Conservation (phyloP, 1,140 invertebrate genomes). For the Zeugodacus cucurbitae region DNA sequence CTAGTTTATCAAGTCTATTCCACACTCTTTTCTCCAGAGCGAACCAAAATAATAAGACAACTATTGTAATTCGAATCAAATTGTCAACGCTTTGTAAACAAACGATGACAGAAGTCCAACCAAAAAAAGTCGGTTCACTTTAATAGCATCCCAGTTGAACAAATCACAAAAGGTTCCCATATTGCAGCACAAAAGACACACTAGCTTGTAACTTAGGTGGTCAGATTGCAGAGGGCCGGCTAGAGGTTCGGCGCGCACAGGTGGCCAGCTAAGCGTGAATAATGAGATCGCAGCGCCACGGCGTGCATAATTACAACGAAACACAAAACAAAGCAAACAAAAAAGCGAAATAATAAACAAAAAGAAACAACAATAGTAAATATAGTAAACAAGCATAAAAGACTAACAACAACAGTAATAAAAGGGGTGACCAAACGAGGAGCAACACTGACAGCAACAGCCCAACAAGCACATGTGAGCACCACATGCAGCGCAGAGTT, state of each 20-base stretch:
- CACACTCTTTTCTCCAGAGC: not conserved
- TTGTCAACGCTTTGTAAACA: not conserved
- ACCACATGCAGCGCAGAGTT: not conserved
- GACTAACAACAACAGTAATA: not conserved
- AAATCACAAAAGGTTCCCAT: too few species aligned
- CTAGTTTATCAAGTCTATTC: too few species aligned
- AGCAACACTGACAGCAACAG: not conserved
- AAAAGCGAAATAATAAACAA: not conserved
- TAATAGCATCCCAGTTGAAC: not conserved
- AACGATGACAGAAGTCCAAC: not conserved
- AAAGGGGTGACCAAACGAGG: conserved; percentile 7
- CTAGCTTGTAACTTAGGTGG: not conserved
- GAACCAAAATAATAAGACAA: not conserved
- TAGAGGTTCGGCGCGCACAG: conserved; percentile 33
- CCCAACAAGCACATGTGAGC: not conserved
- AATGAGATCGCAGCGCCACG: conserved; percentile 47
- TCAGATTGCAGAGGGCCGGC: not conserved
- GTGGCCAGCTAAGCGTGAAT: conserved; percentile 63
- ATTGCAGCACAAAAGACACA: not conserved
- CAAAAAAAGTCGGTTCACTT: not conserved
- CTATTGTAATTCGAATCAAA: not conserved
- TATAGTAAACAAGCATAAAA: not conserved
- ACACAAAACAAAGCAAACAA: not conserved
- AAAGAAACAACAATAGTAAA: not conserved
- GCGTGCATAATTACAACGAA: conserved; percentile 7